A percentile compares a stretch with the other conserved stretches of the same genome.
Evolutionary conservation across 92 coral and sea anemone genomes (phyloP).

Genomic region (Pocillopora meandrina): DNA sequence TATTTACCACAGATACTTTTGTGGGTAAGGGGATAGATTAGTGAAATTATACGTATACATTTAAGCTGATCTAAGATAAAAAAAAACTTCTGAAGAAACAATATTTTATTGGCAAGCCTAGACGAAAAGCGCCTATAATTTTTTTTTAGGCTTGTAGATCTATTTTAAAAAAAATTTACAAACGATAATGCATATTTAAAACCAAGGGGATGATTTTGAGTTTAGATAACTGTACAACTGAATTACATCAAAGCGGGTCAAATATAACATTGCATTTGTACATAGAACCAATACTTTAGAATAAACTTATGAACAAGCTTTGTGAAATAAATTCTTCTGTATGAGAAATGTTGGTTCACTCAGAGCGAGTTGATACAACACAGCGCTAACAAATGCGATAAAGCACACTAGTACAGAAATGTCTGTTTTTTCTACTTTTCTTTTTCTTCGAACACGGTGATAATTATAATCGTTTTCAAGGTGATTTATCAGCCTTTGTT

Average conservation of each 20-base stretch:
- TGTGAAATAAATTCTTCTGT: background rate
- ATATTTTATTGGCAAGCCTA: constrained; percentile 27
- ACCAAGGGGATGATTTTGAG: background rate
- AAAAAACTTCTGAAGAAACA: background rate
- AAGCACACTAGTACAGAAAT: background rate
- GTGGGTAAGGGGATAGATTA: background rate
- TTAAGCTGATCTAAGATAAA: background rate
- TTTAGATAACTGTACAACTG: background rate
- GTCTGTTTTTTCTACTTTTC: background rate
- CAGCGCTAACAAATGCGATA: background rate
- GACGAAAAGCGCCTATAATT: background rate
- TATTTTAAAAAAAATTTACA: constrained; percentile 9
- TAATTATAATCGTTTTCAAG: background rate
- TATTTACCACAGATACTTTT: background rate
- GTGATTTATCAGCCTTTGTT: background rate
- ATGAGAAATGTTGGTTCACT: background rate
- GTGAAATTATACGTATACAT: background rate
- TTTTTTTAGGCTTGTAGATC: background rate
- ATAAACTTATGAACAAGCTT: constrained; percentile 6
- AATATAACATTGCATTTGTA: background rate
- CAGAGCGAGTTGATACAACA: background rate
- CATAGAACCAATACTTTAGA: constrained; percentile 11
- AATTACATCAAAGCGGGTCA: background rate
- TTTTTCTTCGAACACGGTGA: background rate
- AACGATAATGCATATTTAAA: constrained; percentile 10